Base-by-base conservation (phyloP, 1,140 invertebrate genomes). In the Rhagoletis pomonella region DNA sequence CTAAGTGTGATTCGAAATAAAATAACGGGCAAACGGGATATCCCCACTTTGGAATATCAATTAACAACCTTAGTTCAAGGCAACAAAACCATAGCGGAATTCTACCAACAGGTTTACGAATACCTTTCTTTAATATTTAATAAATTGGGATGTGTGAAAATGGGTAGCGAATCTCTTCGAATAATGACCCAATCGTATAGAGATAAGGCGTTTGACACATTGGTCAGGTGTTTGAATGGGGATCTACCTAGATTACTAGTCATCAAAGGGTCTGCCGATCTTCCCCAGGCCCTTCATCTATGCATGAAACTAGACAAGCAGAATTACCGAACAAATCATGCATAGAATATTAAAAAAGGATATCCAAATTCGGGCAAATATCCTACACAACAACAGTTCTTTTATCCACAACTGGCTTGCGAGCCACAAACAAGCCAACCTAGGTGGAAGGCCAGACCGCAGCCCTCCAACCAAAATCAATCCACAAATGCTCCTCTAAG, bases 281-380 rank as follows among this genome's bases (percentile, higher is more conserved):
- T 88, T 14, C 85, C 69, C 5, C 58, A 88, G 12, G 39, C 85
- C 7, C 67, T 86, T 19, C 17, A 88, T 55, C 9, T 88, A 69
- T 88, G 87, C 42, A n/a, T 77, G 3, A 81, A 88, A 60, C 29
- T 86, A 29, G 87, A 88, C 62, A 86, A 88, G 10, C 85, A 88
- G 29, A 88, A 84, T 59, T 87, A 19, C 17, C 73, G 87, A 5
- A 47, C 73, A n/a, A 65, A 81, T 87, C 59, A 87, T 84, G 87
- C 69, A 14, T 19, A 87, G 1, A 73, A 42, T 47, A 44, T 73
- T n/a, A 85, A 85, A 59, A 73, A 47, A 47, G 42, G 39, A 47
- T 73, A 44, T 44, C 42, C 42, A 67, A 19, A 67, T 67, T 19
- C 4, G 42, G 14, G 67, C 12, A 73, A 19, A 47, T 73, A 73